Base-by-base conservation (phyloP, 2,113 vertebrate genomes). In the Ageneiosus marmoratus region DNA sequence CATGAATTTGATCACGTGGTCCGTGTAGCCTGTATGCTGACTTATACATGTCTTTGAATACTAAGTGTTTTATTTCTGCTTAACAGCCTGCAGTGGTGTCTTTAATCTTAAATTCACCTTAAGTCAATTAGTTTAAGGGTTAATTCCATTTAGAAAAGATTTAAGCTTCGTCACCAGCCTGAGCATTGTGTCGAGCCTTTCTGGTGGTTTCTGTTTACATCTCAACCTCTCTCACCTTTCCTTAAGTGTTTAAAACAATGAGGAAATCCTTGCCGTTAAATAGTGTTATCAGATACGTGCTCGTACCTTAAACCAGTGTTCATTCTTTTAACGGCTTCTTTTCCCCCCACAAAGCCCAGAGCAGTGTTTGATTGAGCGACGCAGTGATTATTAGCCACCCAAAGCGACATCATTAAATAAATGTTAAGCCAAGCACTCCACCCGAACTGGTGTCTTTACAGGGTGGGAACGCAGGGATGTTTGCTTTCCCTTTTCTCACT, bases 391-490 rank as follows among this genome's bases (percentile, higher is more conserved):
- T 84, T 86, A 87, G 88, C 65, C 79, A 72, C 32, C 15, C 78
- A 50, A 41, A 85, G 77, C 83, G 53, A 69, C 81, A 72, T 58
- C 1, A 73, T 90, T 88, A 86, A 89, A 87, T 12, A 87, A 90
- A 91, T 85, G 80, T 73, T 80, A 87, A 69, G 84, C 78, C 10
- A 67, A 74, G 62, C 75, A 81, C 91, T 92, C 91, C 92, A 90
- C 91, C 92, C 90, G 18, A 75, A 16, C 63, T 67, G 85, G 89
- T 92, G 51, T 90, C 89, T 77, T 89, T 92, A 90, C 70, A 92
- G 93, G 93, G 92, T 91, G 94, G 93, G 88, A 91, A 89, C 89
- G 80, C 77, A 79, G 5, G 29, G 5, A 76, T 51, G 63, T 46
- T 91, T 93, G 87, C 90, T 89, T 88, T 91, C 86, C 72, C 78